Evolutionary conservation across 2,888 invertebrate species (phyloP).

Genomic region (Lithosia quadra): DNA sequence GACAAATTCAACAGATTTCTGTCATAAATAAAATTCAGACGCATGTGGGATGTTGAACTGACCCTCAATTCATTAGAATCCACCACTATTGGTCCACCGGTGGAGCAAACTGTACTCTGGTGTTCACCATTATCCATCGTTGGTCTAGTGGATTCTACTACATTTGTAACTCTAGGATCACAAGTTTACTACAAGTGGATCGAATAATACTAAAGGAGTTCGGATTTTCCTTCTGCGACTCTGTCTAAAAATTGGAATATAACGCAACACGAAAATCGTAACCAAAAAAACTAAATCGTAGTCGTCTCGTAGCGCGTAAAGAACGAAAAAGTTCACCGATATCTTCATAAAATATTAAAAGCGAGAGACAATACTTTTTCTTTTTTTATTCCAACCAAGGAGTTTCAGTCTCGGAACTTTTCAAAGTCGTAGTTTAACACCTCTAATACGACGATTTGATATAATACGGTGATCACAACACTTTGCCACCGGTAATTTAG

Average conservation of each 20-base stretch:
- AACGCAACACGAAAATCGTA: background rate
- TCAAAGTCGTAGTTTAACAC: constrained; percentile 45
- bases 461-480: constrained; percentile 53
- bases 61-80: background rate
- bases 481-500: constrained; percentile 48
- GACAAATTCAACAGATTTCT: no score
- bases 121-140: background rate
- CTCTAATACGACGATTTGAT: constrained; percentile 32
- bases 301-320: constrained; percentile 36
- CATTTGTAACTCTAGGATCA: background rate
- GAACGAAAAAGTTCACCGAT: constrained; percentile 23
- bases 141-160: background rate
- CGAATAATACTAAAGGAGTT: no score
- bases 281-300: constrained; percentile 22
- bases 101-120: background rate
- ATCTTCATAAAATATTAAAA: constrained; percentile 46
- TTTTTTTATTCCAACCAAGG: constrained; percentile 21
- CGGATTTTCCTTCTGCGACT: no score
- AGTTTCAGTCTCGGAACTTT: constrained; percentile 32
- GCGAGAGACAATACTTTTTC: constrained; percentile 37
- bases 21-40: no score
- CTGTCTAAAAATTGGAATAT: no score
- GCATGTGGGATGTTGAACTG: no score
- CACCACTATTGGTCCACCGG: background rate
- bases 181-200: no score